Evolutionary conservation across 2,797 vertebrate genomes (phyloP), one percentile per base, ranked within the genome.

Genomic region (Pangasius macronema): DNA sequence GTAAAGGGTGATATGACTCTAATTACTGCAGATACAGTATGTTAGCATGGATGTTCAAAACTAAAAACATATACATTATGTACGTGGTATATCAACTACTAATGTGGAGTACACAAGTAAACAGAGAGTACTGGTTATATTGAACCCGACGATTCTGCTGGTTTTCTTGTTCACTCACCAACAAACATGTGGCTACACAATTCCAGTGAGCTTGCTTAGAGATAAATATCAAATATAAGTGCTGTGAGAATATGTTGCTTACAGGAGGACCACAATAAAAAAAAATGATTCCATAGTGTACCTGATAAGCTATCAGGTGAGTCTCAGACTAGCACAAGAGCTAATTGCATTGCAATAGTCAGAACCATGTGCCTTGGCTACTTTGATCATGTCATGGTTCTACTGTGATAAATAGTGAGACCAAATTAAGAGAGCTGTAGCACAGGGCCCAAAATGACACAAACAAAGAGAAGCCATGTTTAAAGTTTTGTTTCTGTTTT

Each of bases 311-410:
- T 83, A 85, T 85, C 73, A 80, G 85, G 53, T 85, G 16, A 68
- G 65, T 36, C 5, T 68, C 30, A 83, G 83, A 88, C 87, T 88
- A 89, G 85, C 63, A 61, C 46, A 51, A 86, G 70, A 27, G 61
- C 55, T 87, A 86, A 89, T 87, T 81, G 87, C 85, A 88, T 87
- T 20, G 67, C 8, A 30, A 5, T 76, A 77, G 77, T 70, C 83
- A 85, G 20, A 53, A 51, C 33, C 27, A 65, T 42, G 30, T 82
- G 10, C n/a, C 70, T 67, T 24, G 5, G 39, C 39, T 49, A 27
- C 82, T 87, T 85, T 88, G 68, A 89, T 85, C 63, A 81, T 72
- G 86, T 57, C 61, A 53, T 33, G 5, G 88, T 72, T 49, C 55
- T 77, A 39, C 51, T 87, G 13, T 36, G 86, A 83, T 55, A 14